Conservation (phyloP, 2,888 invertebrate genomes). For the Tineola bisselliella region DNA sequence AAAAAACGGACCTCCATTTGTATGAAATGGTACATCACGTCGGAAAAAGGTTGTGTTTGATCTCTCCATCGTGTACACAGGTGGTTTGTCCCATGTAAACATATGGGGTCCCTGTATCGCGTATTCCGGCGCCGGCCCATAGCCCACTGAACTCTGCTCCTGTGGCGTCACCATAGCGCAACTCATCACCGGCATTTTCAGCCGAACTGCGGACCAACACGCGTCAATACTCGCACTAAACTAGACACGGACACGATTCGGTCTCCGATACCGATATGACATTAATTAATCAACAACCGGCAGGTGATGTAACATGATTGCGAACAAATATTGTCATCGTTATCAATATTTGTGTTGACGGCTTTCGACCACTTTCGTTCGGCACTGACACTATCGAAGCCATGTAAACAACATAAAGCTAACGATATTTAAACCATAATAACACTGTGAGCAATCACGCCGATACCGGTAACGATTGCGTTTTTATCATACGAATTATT, state of each 20-base stretch:
- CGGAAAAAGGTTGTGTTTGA: background rate
- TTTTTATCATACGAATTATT: slow-evolving; percentile 36
- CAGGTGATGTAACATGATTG: slow-evolving; percentile 38
- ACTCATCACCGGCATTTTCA: slow-evolving; percentile 51
- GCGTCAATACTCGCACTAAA: background rate
- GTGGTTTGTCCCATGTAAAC: slow-evolving; percentile 41
- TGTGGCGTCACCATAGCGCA: slow-evolving; percentile 48
- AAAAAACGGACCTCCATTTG: slow-evolving; percentile 6
- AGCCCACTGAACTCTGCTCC: slow-evolving; percentile 44
- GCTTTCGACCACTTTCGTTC: background rate
- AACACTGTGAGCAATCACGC: background rate
- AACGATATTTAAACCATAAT: slow-evolving; percentile 6
- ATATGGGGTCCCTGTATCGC: slow-evolving; percentile 29
- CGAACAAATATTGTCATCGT: slow-evolving; percentile 16
- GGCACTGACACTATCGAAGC: background rate
- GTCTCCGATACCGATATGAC: slow-evolving; percentile 20
- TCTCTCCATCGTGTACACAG: slow-evolving; percentile 19
- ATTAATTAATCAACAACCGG: slow-evolving; percentile 19
- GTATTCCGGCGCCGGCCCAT: slow-evolving; percentile 35
- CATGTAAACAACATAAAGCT: background rate
- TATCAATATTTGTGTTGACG: slow-evolving; percentile 15
- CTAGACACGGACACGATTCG: background rate
- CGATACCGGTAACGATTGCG: slow-evolving; percentile 34
- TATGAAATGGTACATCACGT: background rate
- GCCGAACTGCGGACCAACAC: slow-evolving; percentile 21